Percentiles rank a stretch among this genome's conserved stretches.
phyloP scores from a whole-genome alignment of 2,888 invertebrate species.

The Drosophila melanosoma region DNA sequence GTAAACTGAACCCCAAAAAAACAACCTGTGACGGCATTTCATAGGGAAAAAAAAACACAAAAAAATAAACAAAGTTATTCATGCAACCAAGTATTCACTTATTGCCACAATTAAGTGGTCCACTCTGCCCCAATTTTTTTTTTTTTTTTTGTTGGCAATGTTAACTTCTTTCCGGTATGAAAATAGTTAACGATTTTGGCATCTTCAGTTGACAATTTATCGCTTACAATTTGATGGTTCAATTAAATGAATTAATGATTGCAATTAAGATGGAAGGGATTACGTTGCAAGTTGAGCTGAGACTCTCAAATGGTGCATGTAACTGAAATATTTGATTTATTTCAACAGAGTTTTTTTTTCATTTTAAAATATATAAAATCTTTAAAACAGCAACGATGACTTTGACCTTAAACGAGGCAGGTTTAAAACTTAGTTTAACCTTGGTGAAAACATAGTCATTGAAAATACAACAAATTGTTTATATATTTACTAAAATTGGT shows the following conservation, averaged over 20 bases:
- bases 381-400: not conserved
- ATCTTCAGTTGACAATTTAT: conserved; percentile 4
- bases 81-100: conserved; percentile 24
- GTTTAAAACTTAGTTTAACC: not conserved
- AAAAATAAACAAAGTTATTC: conserved; percentile 39
- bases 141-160: conserved; percentile 5
- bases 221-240: conserved; percentile 19
- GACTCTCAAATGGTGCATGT: not conserved
- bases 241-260: conserved; percentile 10
- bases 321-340: not conserved
- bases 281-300: not conserved
- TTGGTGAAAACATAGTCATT: not conserved
- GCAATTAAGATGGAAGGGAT: not conserved
- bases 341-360: not conserved
- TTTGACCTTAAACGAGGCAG: not conserved
- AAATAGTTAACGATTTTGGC: conserved; percentile 9
- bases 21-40: conserved; percentile 18
- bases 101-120: conserved; percentile 16
- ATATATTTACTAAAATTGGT: not conserved
- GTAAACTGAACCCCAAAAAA: conserved; percentile 8
- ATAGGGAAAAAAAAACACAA: not conserved
- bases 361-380: not conserved
- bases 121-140: conserved; percentile 10
- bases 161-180: conserved; percentile 15
- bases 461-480: not conserved